Percentiles rank a stretch among this genome's conserved stretches.
phyloP scores from a whole-genome alignment of 1,140 invertebrate species.

The Dufourea novaeangliae region DNA sequence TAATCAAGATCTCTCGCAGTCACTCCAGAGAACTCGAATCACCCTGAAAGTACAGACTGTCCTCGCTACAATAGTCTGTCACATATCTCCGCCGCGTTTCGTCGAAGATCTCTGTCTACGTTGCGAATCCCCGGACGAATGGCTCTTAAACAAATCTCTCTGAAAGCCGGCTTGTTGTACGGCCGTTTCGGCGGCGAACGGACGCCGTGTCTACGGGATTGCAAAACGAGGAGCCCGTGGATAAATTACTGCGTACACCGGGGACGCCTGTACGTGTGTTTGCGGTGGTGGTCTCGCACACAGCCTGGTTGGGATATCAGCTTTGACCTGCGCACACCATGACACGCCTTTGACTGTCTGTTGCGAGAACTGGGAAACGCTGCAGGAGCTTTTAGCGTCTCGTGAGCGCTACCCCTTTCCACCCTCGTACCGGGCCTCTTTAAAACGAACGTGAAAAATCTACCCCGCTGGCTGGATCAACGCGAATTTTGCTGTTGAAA shows the following conservation, averaged over 20 bases:
- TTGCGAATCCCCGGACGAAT: background rate
- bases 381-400: conserved; percentile 16
- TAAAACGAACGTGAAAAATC: background rate
- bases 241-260: background rate
- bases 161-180: background rate
- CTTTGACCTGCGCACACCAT: conserved; percentile 24
- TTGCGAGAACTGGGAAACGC: background rate
- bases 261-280: too few relatives aligned
- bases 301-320: background rate
- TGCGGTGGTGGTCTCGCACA: background rate
- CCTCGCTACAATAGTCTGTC: background rate
- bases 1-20: too few relatives aligned
- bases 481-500: background rate
- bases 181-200: background rate
- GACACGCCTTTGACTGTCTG: background rate
- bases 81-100: too few relatives aligned
- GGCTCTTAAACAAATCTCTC: background rate
- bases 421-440: background rate
- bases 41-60: too few relatives aligned
- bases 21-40: too few relatives aligned
- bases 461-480: background rate
- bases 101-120: background rate
- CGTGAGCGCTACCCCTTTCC: background rate
- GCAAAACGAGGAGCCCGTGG: background rate
- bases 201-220: background rate